phyloP scores from a whole-genome alignment of 2,113 vertebrate species.

The Struthio camelus region DNA sequence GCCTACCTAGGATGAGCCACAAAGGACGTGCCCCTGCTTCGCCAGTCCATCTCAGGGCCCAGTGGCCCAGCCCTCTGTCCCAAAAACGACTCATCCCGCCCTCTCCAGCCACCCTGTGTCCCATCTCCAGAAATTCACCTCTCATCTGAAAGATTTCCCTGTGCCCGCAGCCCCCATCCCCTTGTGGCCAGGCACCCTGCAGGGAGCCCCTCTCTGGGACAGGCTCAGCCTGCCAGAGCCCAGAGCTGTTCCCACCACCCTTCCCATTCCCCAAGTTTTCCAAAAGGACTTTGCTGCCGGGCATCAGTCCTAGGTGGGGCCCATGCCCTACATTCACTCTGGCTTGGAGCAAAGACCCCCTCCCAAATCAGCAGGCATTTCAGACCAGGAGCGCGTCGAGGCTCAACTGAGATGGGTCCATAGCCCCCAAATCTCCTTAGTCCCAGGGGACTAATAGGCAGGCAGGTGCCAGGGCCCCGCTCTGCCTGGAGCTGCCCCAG shows the following conservation, averaged over 20 bases:
- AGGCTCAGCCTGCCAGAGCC: too few relatives aligned
- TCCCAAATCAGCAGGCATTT: not conserved
- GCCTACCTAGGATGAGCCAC: not conserved
- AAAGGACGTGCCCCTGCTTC: too few relatives aligned
- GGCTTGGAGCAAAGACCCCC: too few relatives aligned
- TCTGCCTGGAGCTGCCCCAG: not conserved
- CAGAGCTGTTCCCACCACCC: not conserved
- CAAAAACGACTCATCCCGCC: not conserved
- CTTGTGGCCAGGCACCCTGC: not conserved
- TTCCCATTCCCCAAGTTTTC: not conserved
- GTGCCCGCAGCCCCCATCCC: too few relatives aligned
- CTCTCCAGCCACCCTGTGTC: not conserved
- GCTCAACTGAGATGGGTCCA: not conserved
- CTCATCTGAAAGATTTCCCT: too few relatives aligned
- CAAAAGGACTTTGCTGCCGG: not conserved
- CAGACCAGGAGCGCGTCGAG: not conserved
- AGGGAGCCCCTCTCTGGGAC: not conserved
- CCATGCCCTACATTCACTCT: not conserved
- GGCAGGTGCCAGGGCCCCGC: not conserved
- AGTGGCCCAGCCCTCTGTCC: not conserved
- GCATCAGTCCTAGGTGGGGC: not conserved
- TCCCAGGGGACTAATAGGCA: accelerated
- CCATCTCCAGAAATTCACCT: not conserved
- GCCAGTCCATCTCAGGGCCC: too few relatives aligned
- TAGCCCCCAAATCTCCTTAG: not conserved